Evolutionary conservation across 2,888 invertebrate species (phyloP).

Genomic region (Lasioglossum lativentre): DNA sequence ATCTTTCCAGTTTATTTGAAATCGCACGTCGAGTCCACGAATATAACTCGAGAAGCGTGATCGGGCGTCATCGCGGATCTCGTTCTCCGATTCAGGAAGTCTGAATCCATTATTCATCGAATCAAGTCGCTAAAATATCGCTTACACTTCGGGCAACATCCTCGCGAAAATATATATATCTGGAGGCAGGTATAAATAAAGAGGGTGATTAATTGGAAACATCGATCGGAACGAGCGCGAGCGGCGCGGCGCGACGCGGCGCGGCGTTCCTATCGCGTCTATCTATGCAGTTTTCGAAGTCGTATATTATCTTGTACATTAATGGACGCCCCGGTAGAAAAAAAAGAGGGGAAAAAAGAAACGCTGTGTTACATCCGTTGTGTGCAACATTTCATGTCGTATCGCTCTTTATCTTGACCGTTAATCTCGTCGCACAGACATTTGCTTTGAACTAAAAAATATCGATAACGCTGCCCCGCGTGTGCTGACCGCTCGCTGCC

Average conservation of each 20-base stretch:
- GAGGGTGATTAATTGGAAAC: not conserved
- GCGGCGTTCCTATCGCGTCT: not conserved
- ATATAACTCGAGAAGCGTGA: not conserved
- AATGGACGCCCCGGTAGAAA: not conserved
- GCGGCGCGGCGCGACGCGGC: too few relatives aligned
- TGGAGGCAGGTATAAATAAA: not conserved
- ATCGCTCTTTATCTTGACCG: constrained; percentile 41
- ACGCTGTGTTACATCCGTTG: constrained; percentile 1
- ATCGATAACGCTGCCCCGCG: constrained; percentile 43
- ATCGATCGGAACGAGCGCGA: not conserved
- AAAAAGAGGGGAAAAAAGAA: constrained; percentile 11
- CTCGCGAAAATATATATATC: not conserved
- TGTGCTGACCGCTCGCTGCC: constrained; percentile 31
- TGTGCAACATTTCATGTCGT: constrained; percentile 16
- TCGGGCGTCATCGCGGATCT: not conserved
- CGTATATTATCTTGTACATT: constrained; percentile 12
- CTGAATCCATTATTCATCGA: not conserved
- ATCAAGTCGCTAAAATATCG: not conserved
- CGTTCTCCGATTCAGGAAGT: not conserved
- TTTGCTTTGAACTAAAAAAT: constrained; percentile 44
- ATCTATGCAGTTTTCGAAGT: constrained; percentile 12
- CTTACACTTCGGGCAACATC: not conserved
- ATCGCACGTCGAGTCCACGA: not conserved
- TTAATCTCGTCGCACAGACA: constrained; percentile 49
- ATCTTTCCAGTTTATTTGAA: not conserved